Evolutionary conservation across 2,113 vertebrate genomes (phyloP).

Genomic region (crab-eating macaque (Macaca fascicularis)): T2T-MFA8v1.1 NC_088392.1:40064001-40064500

Average conservation of each 20-base stretch:
- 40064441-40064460: background rate
- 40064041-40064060: too few species aligned
- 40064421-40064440: background rate
- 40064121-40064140: background rate
- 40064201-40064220: background rate
- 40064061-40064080: background rate
- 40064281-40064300: background rate
- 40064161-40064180: accelerated
- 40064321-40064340: background rate
- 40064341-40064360: background rate
- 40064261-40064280: background rate
- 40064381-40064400: background rate
- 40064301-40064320: background rate
- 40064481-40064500: too few species aligned
- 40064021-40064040: too few species aligned
- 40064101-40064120: conserved; percentile 1
- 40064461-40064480: background rate
- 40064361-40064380: background rate
- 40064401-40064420: background rate
- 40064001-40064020: too few species aligned
- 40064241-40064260: background rate
- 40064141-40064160: too few species aligned
- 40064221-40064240: background rate
- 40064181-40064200: background rate
- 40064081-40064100: background rate